phyloP scores from a whole-genome alignment of 2,113 vertebrate genomes.

The Epinephelus fuscoguttatus region DNA sequence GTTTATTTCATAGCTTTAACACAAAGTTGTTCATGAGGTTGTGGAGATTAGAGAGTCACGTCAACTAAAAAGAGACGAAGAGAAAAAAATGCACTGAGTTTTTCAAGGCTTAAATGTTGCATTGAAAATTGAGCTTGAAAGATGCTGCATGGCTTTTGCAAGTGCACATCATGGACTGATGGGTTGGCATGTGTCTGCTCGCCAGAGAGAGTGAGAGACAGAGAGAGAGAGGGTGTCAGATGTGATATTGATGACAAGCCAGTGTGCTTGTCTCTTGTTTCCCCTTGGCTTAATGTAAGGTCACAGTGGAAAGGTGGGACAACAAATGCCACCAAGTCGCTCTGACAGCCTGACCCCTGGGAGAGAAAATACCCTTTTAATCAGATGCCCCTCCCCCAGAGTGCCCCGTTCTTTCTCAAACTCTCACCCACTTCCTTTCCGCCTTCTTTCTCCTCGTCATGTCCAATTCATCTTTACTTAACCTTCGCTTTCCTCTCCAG shows the following conservation, averaged over 20 bases:
- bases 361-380: conserved; percentile 71
- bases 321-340: conserved; percentile 71
- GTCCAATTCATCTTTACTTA: conserved; percentile 64
- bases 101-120: not conserved
- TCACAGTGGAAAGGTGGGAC: conserved; percentile 77
- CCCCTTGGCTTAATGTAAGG: conserved; percentile 77
- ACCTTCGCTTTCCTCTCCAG: conserved; percentile 58
- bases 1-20: conserved; percentile 19
- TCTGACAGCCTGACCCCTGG: conserved; percentile 77
- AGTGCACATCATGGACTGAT: conserved; percentile 1
- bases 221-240: conserved; percentile 63
- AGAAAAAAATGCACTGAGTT: not conserved
- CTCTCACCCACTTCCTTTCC: conserved; percentile 25
- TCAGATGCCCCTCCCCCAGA: conserved; percentile 42
- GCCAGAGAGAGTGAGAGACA: conserved; percentile 6
- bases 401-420: conserved; percentile 26
- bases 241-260: conserved; percentile 71
- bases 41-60: conserved; percentile 19
- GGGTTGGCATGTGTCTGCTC: conserved; percentile 25
- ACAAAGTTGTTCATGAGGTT: not conserved
- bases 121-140: not conserved
- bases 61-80: conserved; percentile 18
- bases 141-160: not conserved
- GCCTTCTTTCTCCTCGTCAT: conserved; percentile 43
- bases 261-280: conserved; percentile 60